Base-by-base conservation (phyloP, 2,888 invertebrate species). In the Unio pictorum region DNA sequence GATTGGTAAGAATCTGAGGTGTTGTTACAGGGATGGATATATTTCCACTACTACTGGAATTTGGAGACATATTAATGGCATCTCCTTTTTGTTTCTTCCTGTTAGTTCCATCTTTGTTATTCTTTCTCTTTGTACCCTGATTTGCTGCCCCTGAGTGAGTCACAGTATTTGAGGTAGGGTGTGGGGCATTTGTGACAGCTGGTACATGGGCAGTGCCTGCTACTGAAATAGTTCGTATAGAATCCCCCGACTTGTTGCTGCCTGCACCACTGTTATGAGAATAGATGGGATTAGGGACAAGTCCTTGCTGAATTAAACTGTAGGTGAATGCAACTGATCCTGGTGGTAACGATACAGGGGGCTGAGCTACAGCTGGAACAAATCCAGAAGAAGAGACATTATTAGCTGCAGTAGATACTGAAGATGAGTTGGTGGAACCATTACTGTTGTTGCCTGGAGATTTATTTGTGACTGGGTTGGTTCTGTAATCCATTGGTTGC, bases 271-370 rank as follows among this genome's bases (percentile, higher is more conserved):
- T 71, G 28, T 74, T 79, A 66, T 78, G 78, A 58, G 81, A 75
- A 80, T 90, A 90, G 68, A 90, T 86, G n/a, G 90, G 90, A 79
- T 90, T 90, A 64, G 90, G 90, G 67, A 90, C 89, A 59, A 90
- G 80, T 57, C 90, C 90, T 79, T 90, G 89, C 74, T 89, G 89
- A 70, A 90, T 88, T 67, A 90, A 81, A 74, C 84, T 87, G 72
- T 86, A 86, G 61, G 76, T 83, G 75, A 78, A 83, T 61, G 82
- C 78, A 18, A 82, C 74, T 3, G 85, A 78, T 30, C 82, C 78
- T 30, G 76, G 79, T 73, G 83, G 84, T 75, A 84, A 68, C 64
- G 87, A 84, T 64, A 85, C 84, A 61, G 86, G 85, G 55, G 84
- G 80, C 69, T 85, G 86, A 59, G 86, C 83, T 74, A 84, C 80